Evolutionary conservation across 2,888 invertebrate genomes (phyloP), one percentile per base, ranked within the genome.

Genomic region (Agonopterix heracliana): DNA sequence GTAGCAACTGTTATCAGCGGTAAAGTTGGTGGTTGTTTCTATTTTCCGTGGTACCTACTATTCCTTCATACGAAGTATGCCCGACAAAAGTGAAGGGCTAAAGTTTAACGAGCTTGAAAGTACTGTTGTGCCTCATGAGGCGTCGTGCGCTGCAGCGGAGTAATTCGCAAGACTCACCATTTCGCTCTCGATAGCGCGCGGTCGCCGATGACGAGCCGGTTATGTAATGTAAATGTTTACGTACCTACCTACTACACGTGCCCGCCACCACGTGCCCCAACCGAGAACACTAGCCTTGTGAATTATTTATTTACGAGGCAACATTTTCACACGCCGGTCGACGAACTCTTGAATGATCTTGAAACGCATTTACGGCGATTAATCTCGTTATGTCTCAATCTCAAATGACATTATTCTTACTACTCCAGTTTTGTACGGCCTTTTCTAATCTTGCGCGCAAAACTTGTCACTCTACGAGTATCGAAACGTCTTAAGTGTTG

Each of bases 231-330:
- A 80, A 87, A 86, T 85, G 86, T 87, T 87, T 87, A 85, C 82
- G 81, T 81, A 84, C 82, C 80, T 81, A 84, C 81, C 80, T 83
- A 81, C 78, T 68, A 77, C 86, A 87, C 87, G 86, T 80, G 81
- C 77, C 68, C 68, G 74, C 68, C 60, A 76, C 82, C 87, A 84
- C 86, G 87, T 85, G 84, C 82, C 80, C 81, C 78, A 77, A 76
- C 79, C 71, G 76, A 81, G 82, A 85, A 84, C 84, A 86, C 87
- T 86, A 88, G 87, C 87, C 87, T 88, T 88, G 87, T 88, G 87
- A 88, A 87, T 87, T 88, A 88, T 88, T 87, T 88, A 88, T 88
- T 88, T 88, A 86, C 87, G 87, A 86, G 70, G 68, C 84, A 84
- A 83, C 86, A 86, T 87, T 86, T 86, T 87, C 87, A 85, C 87